Conservation (phyloP, 2,113 vertebrate genomes). For the Piaya cayana region DNA sequence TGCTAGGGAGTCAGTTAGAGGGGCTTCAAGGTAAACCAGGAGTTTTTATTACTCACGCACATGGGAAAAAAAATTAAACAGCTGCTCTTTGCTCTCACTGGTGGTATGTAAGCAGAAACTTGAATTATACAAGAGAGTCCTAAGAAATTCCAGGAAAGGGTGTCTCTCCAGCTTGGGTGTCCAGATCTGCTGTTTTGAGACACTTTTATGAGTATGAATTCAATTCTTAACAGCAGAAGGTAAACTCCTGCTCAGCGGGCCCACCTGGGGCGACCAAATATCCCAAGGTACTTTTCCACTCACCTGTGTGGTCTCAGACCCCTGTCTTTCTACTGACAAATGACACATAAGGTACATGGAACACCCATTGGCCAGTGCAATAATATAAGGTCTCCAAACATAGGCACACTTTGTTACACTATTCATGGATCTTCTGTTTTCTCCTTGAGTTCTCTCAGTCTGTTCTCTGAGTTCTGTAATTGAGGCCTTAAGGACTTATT, state of each 20-base stretch:
- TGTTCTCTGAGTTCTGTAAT: neutral
- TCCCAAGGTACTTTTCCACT: neutral
- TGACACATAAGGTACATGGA: neutral
- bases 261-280: neutral
- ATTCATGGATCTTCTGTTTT: neutral
- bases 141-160: constrained; percentile 11
- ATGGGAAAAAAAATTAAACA: neutral
- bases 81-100: neutral
- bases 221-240: neutral
- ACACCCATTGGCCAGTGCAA: neutral
- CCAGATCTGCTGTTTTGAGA: neutral
- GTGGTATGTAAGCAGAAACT: neutral
- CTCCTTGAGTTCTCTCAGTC: neutral
- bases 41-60: neutral
- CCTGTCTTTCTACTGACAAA: constrained; percentile 39
- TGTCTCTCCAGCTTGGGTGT: neutral
- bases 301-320: constrained; percentile 55
- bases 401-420: neutral
- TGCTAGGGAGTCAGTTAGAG: constrained; percentile 2
- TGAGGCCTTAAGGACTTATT: neutral
- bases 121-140: neutral
- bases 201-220: neutral
- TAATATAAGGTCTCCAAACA: neutral
- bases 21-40: constrained; percentile 29
- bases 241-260: neutral